A percentile compares a stretch with the other conserved stretches of the same genome.
phyloP scores from a whole-genome alignment of 2,113 vertebrate genomes.

The Morone chrysops region DNA sequence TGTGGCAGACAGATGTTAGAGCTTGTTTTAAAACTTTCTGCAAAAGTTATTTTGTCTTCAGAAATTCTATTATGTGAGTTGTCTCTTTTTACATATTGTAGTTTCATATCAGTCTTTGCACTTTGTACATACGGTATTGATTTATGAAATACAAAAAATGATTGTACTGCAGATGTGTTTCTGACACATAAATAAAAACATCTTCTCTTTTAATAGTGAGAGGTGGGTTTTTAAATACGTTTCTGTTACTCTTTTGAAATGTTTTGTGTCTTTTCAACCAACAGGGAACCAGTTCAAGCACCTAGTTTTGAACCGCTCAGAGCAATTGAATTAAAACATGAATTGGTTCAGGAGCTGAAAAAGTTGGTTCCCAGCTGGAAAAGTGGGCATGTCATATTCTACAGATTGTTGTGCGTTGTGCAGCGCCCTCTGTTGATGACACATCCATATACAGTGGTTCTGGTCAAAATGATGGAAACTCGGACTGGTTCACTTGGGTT shows the following conservation, averaged over 20 bases:
- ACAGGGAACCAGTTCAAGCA: too few species aligned
- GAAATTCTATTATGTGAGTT: not conserved
- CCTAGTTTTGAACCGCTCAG: too few species aligned
- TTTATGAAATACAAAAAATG: constrained; percentile 11
- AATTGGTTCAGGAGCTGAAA: too few species aligned
- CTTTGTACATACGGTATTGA: constrained; percentile 53
- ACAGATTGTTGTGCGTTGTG: too few species aligned
- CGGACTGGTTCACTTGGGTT: too few species aligned
- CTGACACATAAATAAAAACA: constrained; percentile 54
- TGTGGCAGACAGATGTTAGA: not conserved
- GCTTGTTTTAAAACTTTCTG: constrained; percentile 48
- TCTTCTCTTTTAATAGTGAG: constrained; percentile 28
- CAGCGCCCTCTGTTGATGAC: too few species aligned
- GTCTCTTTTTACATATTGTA: constrained; percentile 39
- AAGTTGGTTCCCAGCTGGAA: too few species aligned
- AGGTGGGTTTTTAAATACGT: too few species aligned
- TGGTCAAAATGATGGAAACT: too few species aligned
- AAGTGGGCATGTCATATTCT: too few species aligned
- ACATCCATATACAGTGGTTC: too few species aligned
- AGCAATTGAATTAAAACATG: too few species aligned
- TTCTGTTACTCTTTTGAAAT: not conserved
- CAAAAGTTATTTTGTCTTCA: not conserved
- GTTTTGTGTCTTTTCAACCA: not conserved
- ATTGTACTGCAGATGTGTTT: constrained; percentile 25
- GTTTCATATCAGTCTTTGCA: constrained; percentile 56